Percentiles rank a stretch among this genome's conserved stretches.
These are phyloP conservation scores for Phyllotis vaccarum DNA, from an alignment of 2,797 vertebrate species.

Conservation along the genomic window DNA sequence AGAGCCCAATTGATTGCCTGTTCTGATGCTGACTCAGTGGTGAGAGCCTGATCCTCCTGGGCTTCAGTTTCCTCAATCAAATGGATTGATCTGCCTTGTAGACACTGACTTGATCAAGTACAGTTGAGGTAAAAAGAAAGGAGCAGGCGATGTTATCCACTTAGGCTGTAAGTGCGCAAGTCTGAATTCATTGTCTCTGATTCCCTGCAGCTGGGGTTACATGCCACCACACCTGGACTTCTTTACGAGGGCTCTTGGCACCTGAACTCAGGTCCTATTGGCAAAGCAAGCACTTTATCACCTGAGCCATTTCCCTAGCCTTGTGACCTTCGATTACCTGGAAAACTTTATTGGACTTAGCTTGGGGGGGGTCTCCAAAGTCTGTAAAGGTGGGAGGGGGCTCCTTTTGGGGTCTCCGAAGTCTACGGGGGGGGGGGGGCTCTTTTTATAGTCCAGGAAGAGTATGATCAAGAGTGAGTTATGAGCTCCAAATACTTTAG, in stretches of 20 bases:
- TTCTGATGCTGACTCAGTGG: not conserved
- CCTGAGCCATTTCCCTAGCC: not conserved
- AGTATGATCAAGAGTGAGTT: not conserved
- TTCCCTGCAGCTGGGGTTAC: not conserved
- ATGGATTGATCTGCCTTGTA: not conserved
- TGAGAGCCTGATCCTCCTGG: fast-evolving
- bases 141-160: no score
- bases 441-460: not conserved
- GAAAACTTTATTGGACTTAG: not conserved
- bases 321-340: not conserved
- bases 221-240: not conserved
- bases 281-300: not conserved
- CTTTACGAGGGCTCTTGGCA: not conserved
- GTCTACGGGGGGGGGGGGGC: no score
- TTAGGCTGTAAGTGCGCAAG: fast-evolving
- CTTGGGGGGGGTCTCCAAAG: not conserved
- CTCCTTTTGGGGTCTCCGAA: not conserved
- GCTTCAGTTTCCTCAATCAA: not conserved
- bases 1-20: not conserved
- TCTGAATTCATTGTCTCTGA: no score
- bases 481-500: not conserved
- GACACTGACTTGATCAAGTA: not conserved
- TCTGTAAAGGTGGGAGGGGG: no score
- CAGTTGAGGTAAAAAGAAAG: not conserved
- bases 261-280: not conserved